Evolutionary conservation across 1,140 invertebrate species (phyloP).

Genomic region (Leucophenga varia): DNA sequence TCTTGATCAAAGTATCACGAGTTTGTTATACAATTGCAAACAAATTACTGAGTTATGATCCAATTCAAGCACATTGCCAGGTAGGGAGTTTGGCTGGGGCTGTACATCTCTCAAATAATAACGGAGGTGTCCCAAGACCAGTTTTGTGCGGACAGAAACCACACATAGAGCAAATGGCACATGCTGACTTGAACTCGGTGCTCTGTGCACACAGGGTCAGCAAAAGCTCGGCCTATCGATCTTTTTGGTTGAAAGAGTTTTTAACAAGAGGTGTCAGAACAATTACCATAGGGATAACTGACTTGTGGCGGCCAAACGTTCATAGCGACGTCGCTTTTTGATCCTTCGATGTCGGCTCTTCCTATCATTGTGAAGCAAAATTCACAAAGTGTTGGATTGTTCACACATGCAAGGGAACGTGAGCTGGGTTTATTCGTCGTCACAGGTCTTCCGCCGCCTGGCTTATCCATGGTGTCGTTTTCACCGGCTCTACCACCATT

Average conservation of each 20-base stretch:
- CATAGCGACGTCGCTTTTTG: too few relatives aligned
- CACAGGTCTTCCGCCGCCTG: too few relatives aligned
- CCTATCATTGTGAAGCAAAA: too few relatives aligned
- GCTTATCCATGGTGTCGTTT: too few relatives aligned
- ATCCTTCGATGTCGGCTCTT: too few relatives aligned
- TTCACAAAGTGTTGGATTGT: too few relatives aligned
- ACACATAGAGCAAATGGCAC: constrained; percentile 81
- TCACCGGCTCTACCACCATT: too few relatives aligned
- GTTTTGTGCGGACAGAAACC: constrained; percentile 84
- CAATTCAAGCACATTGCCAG: constrained; percentile 70
- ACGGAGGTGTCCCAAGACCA: constrained; percentile 84
- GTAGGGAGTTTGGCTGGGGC: constrained; percentile 56
- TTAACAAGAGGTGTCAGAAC: constrained; percentile 78
- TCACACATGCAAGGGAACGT: too few relatives aligned
- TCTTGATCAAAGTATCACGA: too few relatives aligned
- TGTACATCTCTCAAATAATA: constrained; percentile 79
- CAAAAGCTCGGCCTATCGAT: constrained; percentile 80
- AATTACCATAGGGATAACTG: constrained; percentile 85
- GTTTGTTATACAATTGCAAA: constrained; percentile 40
- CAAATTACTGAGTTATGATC: constrained; percentile 40
- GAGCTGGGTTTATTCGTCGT: too few relatives aligned
- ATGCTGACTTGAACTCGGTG: constrained; percentile 72
- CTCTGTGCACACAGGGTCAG: constrained; percentile 67
- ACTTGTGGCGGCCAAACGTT: too few relatives aligned
- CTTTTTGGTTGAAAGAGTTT: constrained; percentile 74